Percentiles rank a stretch among this genome's conserved stretches.
These are phyloP conservation scores for Melikaiella ostensackeni DNA, from an alignment of 2,888 invertebrate genomes.

Conservation along the genomic window DNA sequence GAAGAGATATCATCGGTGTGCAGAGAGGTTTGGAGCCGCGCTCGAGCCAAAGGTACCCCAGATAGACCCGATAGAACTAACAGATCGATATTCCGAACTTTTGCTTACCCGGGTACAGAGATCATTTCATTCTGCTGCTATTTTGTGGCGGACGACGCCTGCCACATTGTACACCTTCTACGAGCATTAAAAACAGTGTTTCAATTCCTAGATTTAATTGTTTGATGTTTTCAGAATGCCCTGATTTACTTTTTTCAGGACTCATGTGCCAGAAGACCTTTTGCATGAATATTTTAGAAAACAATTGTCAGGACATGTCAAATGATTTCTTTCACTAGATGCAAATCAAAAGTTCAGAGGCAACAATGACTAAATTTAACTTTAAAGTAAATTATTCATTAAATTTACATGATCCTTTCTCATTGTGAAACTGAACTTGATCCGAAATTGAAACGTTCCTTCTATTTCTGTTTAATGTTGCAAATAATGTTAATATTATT, in stretches of 20 bases:
- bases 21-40: constrained; percentile 90
- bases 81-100: constrained; percentile 65
- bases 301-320: background rate
- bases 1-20: constrained; percentile 91
- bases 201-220: constrained; percentile 71
- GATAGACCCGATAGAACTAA: constrained; percentile 69
- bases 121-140: constrained; percentile 44
- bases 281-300: constrained; percentile 26
- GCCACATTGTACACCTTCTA: constrained; percentile 62
- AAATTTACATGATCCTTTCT: background rate
- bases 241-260: constrained; percentile 69
- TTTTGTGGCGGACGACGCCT: constrained; percentile 46
- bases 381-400: background rate
- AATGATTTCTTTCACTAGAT: constrained; percentile 4
- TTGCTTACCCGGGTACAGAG: constrained; percentile 58
- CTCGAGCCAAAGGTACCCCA: constrained; percentile 88
- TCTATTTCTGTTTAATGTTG: constrained; percentile 18
- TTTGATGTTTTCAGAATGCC: constrained; percentile 70
- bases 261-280: constrained; percentile 39
- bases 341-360: constrained; percentile 15
- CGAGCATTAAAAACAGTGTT: constrained; percentile 70
- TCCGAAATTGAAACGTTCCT: constrained; percentile 17
- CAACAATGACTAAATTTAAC: constrained; percentile 14
- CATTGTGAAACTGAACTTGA: constrained; percentile 37
- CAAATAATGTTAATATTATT: constrained; percentile 33